Base-by-base conservation (phyloP, 2,797 vertebrate genomes). In the Melanotaenia parkinsoni region DNA sequence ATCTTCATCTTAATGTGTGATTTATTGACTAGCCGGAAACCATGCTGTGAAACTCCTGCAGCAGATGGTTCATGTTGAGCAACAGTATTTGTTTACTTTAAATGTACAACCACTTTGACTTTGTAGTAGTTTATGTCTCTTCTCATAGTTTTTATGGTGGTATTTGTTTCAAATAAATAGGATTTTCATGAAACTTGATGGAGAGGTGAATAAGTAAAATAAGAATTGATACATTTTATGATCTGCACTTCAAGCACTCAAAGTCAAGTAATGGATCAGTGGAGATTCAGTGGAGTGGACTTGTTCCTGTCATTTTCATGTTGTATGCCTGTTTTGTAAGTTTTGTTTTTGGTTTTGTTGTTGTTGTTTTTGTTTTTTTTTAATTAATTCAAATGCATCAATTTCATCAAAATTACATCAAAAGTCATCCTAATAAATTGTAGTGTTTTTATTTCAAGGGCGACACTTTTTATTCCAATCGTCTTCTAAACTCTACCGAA, bases 31-130 rank as follows among this genome's bases (percentile, higher is more conserved):
- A 8, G 62, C 70, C 60, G 26, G 47, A 60, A 35, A 65, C 28
- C 58, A 81, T 60, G 60, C 70, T 72, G 68, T 70, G 80, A 37
- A 76, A 79, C 69, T 64, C 67, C 40, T 57, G 62, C 60, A 71
- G 62, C 76, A 86, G 73, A 81, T 76, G 54, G 74, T 82, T 78
- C 51, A 43, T 37, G 24, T 26, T 38, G 43, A 16, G 40, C 33
- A 22, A 13, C 22, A 50, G 51, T 58, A 72, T 81, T 65, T 61
- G 56, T 73, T 69, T 20, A 70, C 68, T 57, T 58, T 50, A 33
- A 66, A 38, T 37, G 7, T 14, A 13, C 26, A 50, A 3, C 53
- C 22, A 64, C 58, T 40, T 66, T 70, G 43, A 64, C 47, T 80
- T 61, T 45, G n/a, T 3, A n/a, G 37, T 22, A 12, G 14, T 56